Evolutionary conservation across 2,113 vertebrate genomes (phyloP).

Genomic region (Oreocharis arfaki): DNA sequence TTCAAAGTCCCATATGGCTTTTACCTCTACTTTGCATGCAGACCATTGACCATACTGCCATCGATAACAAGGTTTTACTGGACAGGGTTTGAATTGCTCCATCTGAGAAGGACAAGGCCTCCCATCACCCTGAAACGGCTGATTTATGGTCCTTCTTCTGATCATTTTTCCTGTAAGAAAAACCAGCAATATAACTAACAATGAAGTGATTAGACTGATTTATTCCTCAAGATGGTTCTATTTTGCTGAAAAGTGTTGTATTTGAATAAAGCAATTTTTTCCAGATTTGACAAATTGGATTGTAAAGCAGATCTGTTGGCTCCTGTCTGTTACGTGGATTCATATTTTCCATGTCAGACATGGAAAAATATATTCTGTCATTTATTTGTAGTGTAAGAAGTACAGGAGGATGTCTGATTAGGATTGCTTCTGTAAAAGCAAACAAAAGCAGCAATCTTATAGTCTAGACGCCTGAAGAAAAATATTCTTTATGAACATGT

Average conservation of each 20-base stretch:
- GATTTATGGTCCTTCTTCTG: slow-evolving; percentile 83
- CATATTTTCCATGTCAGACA: not conserved
- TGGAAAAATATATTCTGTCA: not conserved
- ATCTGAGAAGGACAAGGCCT: slow-evolving; percentile 87
- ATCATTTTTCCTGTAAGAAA: slow-evolving; percentile 86
- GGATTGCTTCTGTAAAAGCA: not conserved
- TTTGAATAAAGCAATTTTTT: not conserved
- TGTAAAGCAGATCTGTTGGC: not conserved
- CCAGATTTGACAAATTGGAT: not conserved
- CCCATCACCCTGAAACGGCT: slow-evolving; percentile 92
- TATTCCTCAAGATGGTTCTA: not conserved
- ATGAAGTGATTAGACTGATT: not conserved
- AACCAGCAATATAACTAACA: not conserved
- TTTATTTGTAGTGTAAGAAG: not conserved
- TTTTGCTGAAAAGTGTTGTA: not conserved
- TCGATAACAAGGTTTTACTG: slow-evolving; percentile 90
- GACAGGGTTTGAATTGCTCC: slow-evolving; percentile 95
- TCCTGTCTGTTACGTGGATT: not conserved
- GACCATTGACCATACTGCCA: slow-evolving; percentile 94
- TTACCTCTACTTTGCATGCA: slow-evolving; percentile 92
- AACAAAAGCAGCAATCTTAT: not conserved
- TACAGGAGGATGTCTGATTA: not conserved
- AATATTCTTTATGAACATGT: not conserved
- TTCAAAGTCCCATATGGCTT: not conserved
- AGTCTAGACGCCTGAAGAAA: not conserved